These are phyloP conservation scores for Melanotaenia nigrans DNA, from an alignment of 2,797 vertebrate species.

Conservation along the genomic window DNA sequence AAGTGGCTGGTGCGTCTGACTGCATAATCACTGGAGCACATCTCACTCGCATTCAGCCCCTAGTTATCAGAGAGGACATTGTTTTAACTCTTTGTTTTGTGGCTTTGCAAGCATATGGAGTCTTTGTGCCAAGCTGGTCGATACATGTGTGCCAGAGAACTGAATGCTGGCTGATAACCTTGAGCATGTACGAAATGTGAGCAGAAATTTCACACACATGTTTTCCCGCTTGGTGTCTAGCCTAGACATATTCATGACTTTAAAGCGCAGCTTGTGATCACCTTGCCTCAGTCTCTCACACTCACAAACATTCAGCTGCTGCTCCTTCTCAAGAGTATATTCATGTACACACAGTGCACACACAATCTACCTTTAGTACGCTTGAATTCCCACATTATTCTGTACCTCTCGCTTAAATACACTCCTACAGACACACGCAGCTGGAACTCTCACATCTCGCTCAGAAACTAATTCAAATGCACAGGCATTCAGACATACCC, in stretches of 20 bases:
- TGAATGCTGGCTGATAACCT: constrained; percentile 55
- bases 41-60: constrained; percentile 69
- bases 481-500: constrained; percentile 49
- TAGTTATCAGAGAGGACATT: constrained; percentile 74
- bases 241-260: constrained; percentile 19
- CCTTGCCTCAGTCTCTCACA: not conserved
- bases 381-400: constrained; percentile 57
- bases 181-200: constrained; percentile 39
- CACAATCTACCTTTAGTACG: constrained; percentile 36
- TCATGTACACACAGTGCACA: constrained; percentile 1
- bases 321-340: constrained; percentile 12
- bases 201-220: not conserved
- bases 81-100: constrained; percentile 74
- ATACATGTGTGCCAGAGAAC: constrained; percentile 19
- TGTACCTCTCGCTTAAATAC: constrained; percentile 45
- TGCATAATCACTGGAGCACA: constrained; percentile 78
- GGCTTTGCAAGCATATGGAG: constrained; percentile 5
- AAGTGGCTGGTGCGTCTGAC: constrained; percentile 77
- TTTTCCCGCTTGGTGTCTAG: constrained; percentile 11
- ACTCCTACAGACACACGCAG: constrained; percentile 41
- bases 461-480: constrained; percentile 59
- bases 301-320: constrained; percentile 28
- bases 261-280: constrained; percentile 26
- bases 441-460: constrained; percentile 56
- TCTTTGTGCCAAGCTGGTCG: constrained; percentile 32